Percentiles rank a stretch among this genome's conserved stretches.
Conservation (phyloP, 2,113 vertebrate species). For the Spilogale gracilis region DNA sequence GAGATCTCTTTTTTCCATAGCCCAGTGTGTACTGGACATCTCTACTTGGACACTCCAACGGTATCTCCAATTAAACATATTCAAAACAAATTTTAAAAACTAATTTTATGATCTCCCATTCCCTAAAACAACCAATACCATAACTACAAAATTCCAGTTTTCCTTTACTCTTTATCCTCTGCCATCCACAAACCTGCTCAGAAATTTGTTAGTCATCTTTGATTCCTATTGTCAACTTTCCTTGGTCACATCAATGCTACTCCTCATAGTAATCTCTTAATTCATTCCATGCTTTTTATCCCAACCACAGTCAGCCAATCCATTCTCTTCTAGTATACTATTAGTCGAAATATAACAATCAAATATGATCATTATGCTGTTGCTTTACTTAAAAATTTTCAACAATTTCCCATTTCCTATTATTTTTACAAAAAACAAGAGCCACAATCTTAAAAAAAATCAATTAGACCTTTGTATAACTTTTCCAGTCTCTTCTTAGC, state of each 20-base stretch:
- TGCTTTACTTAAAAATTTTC: background rate
- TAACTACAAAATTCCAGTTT: background rate
- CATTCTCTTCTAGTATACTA: background rate
- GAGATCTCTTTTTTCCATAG: background rate
- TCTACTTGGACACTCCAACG: background rate
- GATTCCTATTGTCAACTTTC: background rate
- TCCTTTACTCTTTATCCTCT: background rate
- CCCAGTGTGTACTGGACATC: background rate
- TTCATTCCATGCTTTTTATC: background rate
- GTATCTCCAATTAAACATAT: background rate
- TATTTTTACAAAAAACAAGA: background rate
- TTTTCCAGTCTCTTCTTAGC: background rate
- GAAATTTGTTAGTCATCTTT: background rate
- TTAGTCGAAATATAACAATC: background rate
- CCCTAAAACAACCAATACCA: background rate
- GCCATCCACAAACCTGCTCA: background rate
- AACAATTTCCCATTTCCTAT: background rate
- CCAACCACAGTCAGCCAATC: background rate
- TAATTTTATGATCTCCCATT: background rate
- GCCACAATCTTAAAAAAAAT: background rate
- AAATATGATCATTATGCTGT: background rate
- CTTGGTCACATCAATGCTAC: background rate
- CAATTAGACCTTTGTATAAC: background rate
- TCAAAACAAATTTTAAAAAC: background rate
- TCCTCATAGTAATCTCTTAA: background rate